Conservation (phyloP, 2,888 invertebrate genomes). For the Lycia hirtaria region DNA sequence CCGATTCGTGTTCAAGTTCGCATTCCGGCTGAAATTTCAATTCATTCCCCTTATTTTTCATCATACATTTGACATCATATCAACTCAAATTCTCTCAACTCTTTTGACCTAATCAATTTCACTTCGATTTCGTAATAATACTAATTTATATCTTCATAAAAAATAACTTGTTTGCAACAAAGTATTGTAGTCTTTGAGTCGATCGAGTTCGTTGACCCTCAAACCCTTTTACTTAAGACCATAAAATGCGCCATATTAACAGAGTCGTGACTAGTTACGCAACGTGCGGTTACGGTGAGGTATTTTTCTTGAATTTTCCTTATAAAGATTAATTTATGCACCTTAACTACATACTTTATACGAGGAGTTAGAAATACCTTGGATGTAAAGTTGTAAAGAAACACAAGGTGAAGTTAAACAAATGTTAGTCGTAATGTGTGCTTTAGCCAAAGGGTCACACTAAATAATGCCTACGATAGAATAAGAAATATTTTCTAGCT, state of each 20-base stretch:
- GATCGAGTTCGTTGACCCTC: slow-evolving; percentile 22
- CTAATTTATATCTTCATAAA: not conserved
- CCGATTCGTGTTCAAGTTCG: too few species aligned
- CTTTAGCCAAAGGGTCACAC: not conserved
- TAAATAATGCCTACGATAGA: not conserved
- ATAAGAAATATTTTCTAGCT: too few species aligned
- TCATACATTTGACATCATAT: too few species aligned
- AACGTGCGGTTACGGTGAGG: slow-evolving; percentile 23
- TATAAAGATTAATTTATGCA: slow-evolving; percentile 52
- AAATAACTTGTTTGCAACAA: slow-evolving; percentile 19
- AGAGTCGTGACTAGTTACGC: slow-evolving; percentile 19
- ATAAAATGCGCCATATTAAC: slow-evolving; percentile 14
- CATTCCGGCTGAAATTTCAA: too few species aligned
- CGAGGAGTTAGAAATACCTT: slow-evolving; percentile 6
- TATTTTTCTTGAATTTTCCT: slow-evolving; percentile 49
- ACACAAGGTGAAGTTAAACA: slow-evolving; percentile 4
- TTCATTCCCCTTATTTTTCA: too few species aligned
- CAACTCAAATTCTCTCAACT: too few species aligned
- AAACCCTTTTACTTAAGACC: slow-evolving; percentile 24
- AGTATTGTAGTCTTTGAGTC: not conserved
- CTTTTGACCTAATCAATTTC: too few species aligned
- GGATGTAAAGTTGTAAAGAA: slow-evolving; percentile 6
- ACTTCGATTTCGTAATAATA: slow-evolving; percentile 5
- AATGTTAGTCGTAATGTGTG: not conserved
- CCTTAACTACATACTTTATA: slow-evolving; percentile 21